phyloP scores from a whole-genome alignment of 2,113 vertebrate species.

The Procavia capensis region DNA sequence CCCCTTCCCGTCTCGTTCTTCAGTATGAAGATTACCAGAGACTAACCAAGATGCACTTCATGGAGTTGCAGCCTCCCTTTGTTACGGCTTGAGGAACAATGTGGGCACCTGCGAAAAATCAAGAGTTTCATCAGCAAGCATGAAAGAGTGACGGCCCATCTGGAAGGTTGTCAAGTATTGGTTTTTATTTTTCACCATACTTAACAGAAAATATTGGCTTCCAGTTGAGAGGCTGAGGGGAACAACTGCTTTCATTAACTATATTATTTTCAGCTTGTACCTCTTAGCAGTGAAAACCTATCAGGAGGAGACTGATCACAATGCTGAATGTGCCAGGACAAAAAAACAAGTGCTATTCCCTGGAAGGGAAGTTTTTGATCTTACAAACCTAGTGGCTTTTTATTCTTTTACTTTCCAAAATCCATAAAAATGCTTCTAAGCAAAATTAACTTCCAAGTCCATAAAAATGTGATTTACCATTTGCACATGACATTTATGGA shows the following conservation, averaged over 20 bases:
- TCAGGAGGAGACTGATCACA: conserved; percentile 68
- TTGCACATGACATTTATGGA: conserved; percentile 87
- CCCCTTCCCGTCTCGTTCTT: not conserved
- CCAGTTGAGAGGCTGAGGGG: conserved; percentile 72
- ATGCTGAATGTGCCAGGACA: conserved; percentile 52
- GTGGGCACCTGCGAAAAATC: not conserved
- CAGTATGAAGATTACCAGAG: not conserved
- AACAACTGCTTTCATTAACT: conserved; percentile 63
- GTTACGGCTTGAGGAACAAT: not conserved
- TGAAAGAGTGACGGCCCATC: not conserved
- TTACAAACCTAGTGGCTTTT: conserved; percentile 81
- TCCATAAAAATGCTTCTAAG: conserved; percentile 89
- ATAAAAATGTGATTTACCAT: conserved; percentile 88
- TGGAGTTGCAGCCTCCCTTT: not conserved
- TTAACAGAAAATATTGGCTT: conserved; percentile 78
- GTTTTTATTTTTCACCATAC: conserved; percentile 45
- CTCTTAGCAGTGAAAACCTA: conserved; percentile 69
- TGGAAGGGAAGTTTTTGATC: conserved; percentile 85
- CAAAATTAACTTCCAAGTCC: conserved; percentile 87
- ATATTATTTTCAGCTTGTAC: conserved; percentile 68
- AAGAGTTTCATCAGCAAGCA: not conserved
- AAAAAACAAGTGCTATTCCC: conserved; percentile 62
- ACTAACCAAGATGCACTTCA: not conserved
- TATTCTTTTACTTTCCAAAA: conserved; percentile 79
- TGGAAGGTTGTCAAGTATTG: not conserved